A percentile compares a stretch with the other conserved stretches of the same genome.
Evolutionary conservation across 2,797 vertebrate species (phyloP).

Genomic region (Anabas testudineus): DNA sequence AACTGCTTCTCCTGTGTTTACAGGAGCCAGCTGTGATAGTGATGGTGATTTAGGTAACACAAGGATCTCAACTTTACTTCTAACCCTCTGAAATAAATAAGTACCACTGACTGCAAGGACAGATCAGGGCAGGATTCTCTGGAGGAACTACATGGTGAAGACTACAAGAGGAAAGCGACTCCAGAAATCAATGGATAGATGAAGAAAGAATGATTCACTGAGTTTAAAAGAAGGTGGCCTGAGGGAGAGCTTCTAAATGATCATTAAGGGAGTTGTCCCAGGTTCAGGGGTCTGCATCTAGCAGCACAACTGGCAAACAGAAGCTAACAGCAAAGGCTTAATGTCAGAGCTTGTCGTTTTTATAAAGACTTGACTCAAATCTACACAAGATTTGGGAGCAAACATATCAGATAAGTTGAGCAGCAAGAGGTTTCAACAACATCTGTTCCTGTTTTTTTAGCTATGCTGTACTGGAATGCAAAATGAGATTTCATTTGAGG

Average conservation of each 20-base stretch:
- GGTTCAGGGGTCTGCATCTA: not conserved
- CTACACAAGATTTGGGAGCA: constrained; percentile 7
- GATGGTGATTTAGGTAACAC: not conserved
- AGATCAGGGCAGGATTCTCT: not conserved
- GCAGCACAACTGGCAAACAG: not conserved
- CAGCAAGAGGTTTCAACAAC: constrained; percentile 43
- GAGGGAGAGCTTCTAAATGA: not conserved
- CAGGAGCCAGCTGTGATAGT: not conserved
- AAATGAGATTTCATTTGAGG: constrained; percentile 36
- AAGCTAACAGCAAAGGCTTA: constrained; percentile 5
- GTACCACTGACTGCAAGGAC: not conserved
- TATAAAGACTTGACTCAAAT: constrained; percentile 10
- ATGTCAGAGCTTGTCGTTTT: constrained; percentile 7
- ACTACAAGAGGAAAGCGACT: not conserved
- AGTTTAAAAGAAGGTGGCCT: not conserved
- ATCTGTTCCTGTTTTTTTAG: constrained; percentile 36
- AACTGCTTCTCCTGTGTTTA: constrained; percentile 5
- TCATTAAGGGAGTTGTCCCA: not conserved
- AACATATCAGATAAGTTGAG: constrained; percentile 38
- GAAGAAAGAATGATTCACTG: not conserved
- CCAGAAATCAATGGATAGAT: constrained; percentile 1
- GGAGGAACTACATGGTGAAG: not conserved
- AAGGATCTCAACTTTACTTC: not conserved
- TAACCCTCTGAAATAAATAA: too few relatives aligned
- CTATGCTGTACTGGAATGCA: constrained; percentile 11